Conservation (phyloP, 2,797 vertebrate genomes). For the Toxotes lorentzi region DNA sequence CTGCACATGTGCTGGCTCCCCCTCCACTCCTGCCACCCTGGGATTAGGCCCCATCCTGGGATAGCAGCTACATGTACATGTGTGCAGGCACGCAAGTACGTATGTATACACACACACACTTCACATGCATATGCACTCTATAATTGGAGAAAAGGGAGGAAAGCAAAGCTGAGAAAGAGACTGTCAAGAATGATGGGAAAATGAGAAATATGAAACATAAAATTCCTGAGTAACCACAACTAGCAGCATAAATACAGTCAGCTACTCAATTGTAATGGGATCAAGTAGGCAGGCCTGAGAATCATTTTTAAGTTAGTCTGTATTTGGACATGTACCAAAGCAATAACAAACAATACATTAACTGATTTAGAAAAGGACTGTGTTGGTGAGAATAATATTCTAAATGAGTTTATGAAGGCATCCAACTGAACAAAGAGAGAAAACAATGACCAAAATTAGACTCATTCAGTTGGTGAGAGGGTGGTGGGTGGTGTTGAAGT, state of each 20-base stretch:
- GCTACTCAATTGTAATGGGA: neutral
- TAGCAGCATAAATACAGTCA: constrained; percentile 29
- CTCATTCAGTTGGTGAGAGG: neutral
- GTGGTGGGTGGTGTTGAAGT: neutral
- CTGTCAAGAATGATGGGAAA: constrained; percentile 49
- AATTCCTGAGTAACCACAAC: constrained; percentile 38
- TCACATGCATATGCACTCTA: constrained; percentile 21
- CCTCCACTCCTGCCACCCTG: constrained; percentile 59
- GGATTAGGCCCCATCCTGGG: constrained; percentile 74
- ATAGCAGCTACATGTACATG: constrained; percentile 69
- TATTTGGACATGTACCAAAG: constrained; percentile 1
- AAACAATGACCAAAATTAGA: neutral
- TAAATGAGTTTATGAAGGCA: neutral
- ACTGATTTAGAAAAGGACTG: neutral
- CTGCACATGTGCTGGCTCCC: constrained; percentile 81
- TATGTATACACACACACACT: constrained; percentile 23
- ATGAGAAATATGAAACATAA: constrained; percentile 32
- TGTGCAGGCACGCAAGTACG: constrained; percentile 27
- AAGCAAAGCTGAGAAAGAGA: constrained; percentile 32
- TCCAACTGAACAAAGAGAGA: neutral
- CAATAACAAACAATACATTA: neutral
- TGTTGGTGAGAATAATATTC: neutral
- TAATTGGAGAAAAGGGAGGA: constrained; percentile 30
- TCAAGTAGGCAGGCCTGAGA: neutral
- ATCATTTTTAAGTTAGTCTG: neutral